Evolutionary conservation across 1,140 invertebrate species (phyloP).

Genomic region (Eriocheir sinensis): DNA sequence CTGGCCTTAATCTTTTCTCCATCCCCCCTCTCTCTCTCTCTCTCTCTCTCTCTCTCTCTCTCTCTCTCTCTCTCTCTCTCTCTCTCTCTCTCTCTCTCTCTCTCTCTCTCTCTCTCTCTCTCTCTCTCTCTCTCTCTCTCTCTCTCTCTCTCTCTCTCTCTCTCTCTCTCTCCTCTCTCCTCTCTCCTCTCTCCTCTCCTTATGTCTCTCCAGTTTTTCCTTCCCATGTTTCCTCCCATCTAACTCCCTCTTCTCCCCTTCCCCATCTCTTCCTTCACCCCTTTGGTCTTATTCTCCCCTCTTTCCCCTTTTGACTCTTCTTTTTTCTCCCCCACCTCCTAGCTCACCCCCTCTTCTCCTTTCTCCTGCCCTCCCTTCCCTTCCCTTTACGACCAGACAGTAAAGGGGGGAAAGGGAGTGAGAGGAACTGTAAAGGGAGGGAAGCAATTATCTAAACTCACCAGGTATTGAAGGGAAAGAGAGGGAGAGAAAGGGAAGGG

Average conservation of each 20-base stretch:
- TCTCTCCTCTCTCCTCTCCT: too few relatives aligned
- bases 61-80: not conserved
- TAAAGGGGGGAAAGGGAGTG: too few relatives aligned
- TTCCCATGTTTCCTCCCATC: too few relatives aligned
- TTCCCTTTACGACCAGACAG: not conserved
- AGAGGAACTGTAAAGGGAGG: not conserved
- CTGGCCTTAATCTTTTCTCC: not conserved
- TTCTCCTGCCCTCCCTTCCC: not conserved
- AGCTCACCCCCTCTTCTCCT: not conserved
- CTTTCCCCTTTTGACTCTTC: too few relatives aligned
- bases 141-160: slow-evolving; percentile 39
- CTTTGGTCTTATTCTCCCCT: too few relatives aligned
- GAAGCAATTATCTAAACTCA: not conserved
- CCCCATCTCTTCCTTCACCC: too few relatives aligned
- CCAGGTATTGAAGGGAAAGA: not conserved
- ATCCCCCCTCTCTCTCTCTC: not conserved
- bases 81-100: not conserved
- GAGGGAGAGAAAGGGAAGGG: not conserved
- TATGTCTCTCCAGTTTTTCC: too few relatives aligned
- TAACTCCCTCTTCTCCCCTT: too few relatives aligned
- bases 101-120: too few relatives aligned
- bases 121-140: too few relatives aligned
- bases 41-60: slow-evolving; percentile 41
- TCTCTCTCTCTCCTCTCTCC: not conserved
- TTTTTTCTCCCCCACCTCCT: not conserved